These are phyloP conservation scores for Drosophila malerkotliana DNA, from an alignment of 1,140 invertebrate genomes.

Conservation along the genomic window DNA sequence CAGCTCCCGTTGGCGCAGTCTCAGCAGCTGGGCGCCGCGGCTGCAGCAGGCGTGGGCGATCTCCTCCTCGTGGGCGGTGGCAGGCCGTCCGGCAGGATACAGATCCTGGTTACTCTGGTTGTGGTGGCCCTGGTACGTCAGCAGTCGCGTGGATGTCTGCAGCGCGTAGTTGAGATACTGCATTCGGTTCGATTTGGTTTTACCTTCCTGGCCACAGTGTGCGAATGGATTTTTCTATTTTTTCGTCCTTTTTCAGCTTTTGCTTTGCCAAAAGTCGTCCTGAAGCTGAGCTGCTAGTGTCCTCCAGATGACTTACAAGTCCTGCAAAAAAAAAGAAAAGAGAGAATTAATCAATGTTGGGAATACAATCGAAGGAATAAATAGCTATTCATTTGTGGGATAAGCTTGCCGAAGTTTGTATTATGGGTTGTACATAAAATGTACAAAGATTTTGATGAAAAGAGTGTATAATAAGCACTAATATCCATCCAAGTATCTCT, in stretches of 20 bases:
- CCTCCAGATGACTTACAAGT: constrained; percentile 5
- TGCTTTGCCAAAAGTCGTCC: constrained; percentile 6
- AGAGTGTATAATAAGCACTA: neutral
- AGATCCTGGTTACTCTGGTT: constrained; percentile 39
- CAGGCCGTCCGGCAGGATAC: constrained; percentile 37
- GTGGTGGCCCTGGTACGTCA: constrained; percentile 63
- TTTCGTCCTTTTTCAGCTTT: constrained; percentile 2
- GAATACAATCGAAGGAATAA: neutral
- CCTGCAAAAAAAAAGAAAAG: constrained; percentile 33
- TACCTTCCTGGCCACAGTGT: constrained; percentile 74
- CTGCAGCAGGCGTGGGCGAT: constrained; percentile 73
- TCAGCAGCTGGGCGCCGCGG: constrained; percentile 65
- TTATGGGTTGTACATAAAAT: too few relatives aligned
- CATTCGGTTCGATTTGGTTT: constrained; percentile 80
- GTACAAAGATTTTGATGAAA: too few relatives aligned
- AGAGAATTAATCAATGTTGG: neutral
- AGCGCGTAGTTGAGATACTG: constrained; percentile 83
- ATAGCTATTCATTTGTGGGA: neutral
- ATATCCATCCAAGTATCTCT: neutral
- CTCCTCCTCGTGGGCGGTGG: constrained; percentile 46
- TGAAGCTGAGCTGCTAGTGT: neutral
- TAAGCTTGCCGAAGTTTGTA: neutral
- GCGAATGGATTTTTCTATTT: constrained; percentile 49
- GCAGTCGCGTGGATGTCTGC: constrained; percentile 83
- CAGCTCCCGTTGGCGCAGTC: constrained; percentile 64